These are phyloP conservation scores for Hesperophylax magnus DNA, from an alignment of 1,140 invertebrate genomes.

Conservation along the genomic window DNA sequence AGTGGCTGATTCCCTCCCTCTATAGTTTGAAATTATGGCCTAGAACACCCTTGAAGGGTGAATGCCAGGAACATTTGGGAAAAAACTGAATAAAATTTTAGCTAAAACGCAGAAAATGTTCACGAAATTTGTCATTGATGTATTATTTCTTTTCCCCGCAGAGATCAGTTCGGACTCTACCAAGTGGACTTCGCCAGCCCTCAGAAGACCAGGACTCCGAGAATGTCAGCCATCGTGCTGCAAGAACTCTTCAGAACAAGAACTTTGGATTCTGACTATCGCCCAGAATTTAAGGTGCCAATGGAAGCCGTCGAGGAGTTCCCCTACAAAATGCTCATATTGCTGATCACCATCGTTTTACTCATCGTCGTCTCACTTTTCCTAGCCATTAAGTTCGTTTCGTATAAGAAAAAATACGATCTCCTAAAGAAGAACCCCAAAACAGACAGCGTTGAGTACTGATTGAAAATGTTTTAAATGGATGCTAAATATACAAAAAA, in stretches of 20 bases:
- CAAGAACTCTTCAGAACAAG: conserved; percentile 67
- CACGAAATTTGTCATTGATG: too few species aligned
- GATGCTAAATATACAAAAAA: too few species aligned
- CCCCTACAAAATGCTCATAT: not conserved
- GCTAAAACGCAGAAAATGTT: too few species aligned
- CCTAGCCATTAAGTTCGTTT: not conserved
- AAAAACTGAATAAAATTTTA: too few species aligned
- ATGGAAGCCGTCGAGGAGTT: not conserved
- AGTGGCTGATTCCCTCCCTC: too few species aligned
- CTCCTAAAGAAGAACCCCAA: not conserved
- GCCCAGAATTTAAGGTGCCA: conserved; percentile 19
- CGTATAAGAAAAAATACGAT: conserved; percentile 10
- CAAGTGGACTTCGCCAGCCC: conserved; percentile 80
- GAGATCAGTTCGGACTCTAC: conserved; percentile 72
- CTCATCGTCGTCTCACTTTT: not conserved
- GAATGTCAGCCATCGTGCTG: conserved; percentile 76
- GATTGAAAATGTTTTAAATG: too few species aligned
- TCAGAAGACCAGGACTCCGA: conserved; percentile 74
- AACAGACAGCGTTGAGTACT: too few species aligned
- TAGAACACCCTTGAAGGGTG: too few species aligned
- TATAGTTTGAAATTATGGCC: too few species aligned
- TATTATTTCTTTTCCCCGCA: too few species aligned
- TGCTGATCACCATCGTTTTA: not conserved
- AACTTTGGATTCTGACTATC: conserved; percentile 28
- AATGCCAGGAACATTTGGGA: too few species aligned